Evolutionary conservation across 2,113 vertebrate species (phyloP).

Genomic region (Rhinolophus ferrumequinum): DNA sequence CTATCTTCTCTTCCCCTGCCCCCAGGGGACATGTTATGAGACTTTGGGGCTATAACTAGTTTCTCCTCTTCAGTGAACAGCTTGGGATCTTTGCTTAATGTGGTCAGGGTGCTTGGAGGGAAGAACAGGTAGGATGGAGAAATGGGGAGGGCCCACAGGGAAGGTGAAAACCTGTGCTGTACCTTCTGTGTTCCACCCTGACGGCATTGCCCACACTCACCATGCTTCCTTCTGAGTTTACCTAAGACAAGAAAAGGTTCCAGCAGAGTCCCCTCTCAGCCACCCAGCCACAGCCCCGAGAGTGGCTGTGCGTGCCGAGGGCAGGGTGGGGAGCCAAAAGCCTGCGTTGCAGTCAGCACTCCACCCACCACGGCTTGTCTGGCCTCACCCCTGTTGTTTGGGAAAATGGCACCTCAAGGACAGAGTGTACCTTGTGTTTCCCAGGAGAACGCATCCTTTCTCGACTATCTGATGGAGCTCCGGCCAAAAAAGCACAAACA

Average conservation of each 20-base stretch:
- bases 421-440: neutral
- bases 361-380: accelerated
- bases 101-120: neutral
- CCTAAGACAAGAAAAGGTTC: neutral
- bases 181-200: neutral
- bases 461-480: neutral
- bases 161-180: neutral
- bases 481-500: neutral
- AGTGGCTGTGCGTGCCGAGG: neutral
- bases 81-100: neutral
- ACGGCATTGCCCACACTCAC: accelerated
- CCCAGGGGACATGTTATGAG: accelerated
- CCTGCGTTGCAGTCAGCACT: accelerated
- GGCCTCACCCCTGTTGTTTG: neutral
- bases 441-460: neutral
- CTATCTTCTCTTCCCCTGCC: neutral
- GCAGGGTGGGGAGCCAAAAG: neutral
- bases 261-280: neutral
- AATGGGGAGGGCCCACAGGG: accelerated
- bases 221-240: neutral
- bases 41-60: neutral
- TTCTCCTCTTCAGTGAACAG: neutral
- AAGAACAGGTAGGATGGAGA: neutral
- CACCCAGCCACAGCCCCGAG: neutral
- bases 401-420: neutral